Evolutionary conservation across 2,113 vertebrate genomes (phyloP), one percentile per base, ranked within the genome.

Genomic region (Myocastor coypus): DNA sequence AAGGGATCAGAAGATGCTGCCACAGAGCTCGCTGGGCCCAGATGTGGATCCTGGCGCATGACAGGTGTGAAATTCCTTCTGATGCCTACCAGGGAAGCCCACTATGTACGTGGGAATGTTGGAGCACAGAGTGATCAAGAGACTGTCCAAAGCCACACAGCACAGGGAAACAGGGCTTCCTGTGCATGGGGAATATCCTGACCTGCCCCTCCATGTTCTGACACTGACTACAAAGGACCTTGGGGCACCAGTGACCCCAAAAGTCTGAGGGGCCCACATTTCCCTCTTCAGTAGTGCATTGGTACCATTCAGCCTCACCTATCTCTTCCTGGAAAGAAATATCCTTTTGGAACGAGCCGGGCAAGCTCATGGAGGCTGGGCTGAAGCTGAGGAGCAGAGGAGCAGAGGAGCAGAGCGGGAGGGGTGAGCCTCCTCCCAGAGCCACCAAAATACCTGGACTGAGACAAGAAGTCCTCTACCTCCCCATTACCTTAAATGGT

Each of bases 141-240:
- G 32, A 34, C 24, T 64, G 37, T 10, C 69, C 30, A 2, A 68
- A 55, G 91, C 11, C 59, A 77, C 55, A 9, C 16, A 5, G 87
- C 10, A 14, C 0, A 0, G 7, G 34, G 9, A 59, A 32, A 55
- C 6, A 55, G 17, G 87, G 5, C 52, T 2, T 3, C 57, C 37
- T 16, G 0, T 4, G 7, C n/a, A 3, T 0, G 34, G 3, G 19
- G n/a, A 55, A 26, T 3, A 4, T 4, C 55, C 34, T 32, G 7
- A 37, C 7, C 46, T 64, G 10, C 30, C 19, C 71, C 32, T 46
- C 1, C 0, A 0, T 28, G 32, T 1, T 83, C 40, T 17, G 28
- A 34, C 0, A 4, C 64, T 4, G 32, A 19, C 32, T 16, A 32
- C 64, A 26, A 50, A 66, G 64, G 32, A 0, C 34, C 7, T 34